Base-by-base conservation (phyloP, 2,113 vertebrate genomes). In the Chiloscyllium plagiosum region DNA sequence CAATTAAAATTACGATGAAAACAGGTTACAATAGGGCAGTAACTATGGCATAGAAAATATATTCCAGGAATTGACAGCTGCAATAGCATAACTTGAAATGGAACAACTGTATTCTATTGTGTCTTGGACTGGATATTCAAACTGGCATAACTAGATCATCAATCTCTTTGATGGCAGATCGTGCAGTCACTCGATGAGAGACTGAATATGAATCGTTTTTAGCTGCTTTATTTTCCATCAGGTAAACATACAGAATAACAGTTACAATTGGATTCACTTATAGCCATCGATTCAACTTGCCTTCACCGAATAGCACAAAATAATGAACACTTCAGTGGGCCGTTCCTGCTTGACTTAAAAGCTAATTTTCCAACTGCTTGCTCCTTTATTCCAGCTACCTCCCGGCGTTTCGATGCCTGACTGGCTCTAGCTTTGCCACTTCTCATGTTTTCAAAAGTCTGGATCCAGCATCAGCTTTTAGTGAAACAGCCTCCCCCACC, bases 321-420 rank as follows among this genome's bases (percentile, higher is more conserved):
- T 87, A 52, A 87, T 42, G 65, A 37, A 93, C 61, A 66, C 89
- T 93, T 93, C 61, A 93, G 19, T 93, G 89, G 61, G 61, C 65
- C n/a, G 15, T 61, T 66, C 56, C n/a, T 93, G 61, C 61, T 66
- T 93, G 89, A 93, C 89, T 93, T 93, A n/a, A 93, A 47, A 93
- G 89, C 89, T 93, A 93, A 93, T 93, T 93, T 93, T 93, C 56
- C 89, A 68, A 93, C 61, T 93, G 89, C 89, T 93, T 37, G 89
- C 89, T 37, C n/a, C 61, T 68, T 93, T 93, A 93, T 92, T 92
- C 87, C 29, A 65, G 37, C n/a, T 68, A 65, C 65, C 87, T 65
- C 17, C n/a, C 33, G 20, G 56, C 4, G 33, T 33, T 65, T 66
- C n/a, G 17, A 33, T 65, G 56, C 15, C 15, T 92, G 89, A 92